phyloP scores from a whole-genome alignment of 2,888 invertebrate genomes.

The Chydorus sphaericus region DNA sequence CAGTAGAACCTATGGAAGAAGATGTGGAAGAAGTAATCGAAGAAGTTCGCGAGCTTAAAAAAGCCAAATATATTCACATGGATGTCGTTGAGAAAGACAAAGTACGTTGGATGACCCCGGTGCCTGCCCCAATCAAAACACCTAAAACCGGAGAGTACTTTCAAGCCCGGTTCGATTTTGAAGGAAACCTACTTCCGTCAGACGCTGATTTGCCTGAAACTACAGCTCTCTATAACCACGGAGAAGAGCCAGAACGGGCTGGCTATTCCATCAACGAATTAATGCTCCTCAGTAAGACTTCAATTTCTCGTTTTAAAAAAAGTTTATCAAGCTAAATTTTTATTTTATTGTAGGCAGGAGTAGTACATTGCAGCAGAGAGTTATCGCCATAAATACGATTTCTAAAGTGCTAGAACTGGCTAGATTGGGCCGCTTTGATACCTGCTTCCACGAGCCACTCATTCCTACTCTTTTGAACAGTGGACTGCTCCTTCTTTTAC shows the following conservation, averaged over 20 bases:
- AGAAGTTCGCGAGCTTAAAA: conserved; percentile 36
- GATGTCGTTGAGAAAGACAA: conserved; percentile 73
- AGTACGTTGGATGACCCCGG: conserved; percentile 70
- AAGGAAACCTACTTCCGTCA: conserved; percentile 57
- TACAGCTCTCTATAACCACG: conserved; percentile 73
- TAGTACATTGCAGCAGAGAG: conserved; percentile 1
- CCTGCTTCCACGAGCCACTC: conserved; percentile 52
- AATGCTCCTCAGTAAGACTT: conserved; percentile 52
- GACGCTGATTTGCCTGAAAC: conserved; percentile 43
- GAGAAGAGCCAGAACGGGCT: conserved; percentile 76
- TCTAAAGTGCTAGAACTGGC: conserved; percentile 22
- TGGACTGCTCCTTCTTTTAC: conserved; percentile 58
- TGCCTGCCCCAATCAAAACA: conserved; percentile 33
- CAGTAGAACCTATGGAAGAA: conserved; percentile 9
- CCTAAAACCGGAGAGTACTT: conserved; percentile 30
- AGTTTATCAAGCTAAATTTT: conserved; percentile 32
- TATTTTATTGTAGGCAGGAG: background rate
- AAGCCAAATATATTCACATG: conserved; percentile 62
- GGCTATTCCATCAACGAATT: conserved; percentile 83
- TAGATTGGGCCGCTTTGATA: conserved; percentile 53
- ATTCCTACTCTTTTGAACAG: conserved; percentile 42
- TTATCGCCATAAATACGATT: conserved; percentile 7
- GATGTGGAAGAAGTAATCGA: conserved; percentile 20
- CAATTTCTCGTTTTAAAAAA: conserved; percentile 60
- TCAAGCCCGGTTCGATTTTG: conserved; percentile 70